A percentile compares a stretch with the other conserved stretches of the same genome.
Evolutionary conservation across 2,797 vertebrate species (phyloP).

Genomic region (Periparus ater): DNA sequence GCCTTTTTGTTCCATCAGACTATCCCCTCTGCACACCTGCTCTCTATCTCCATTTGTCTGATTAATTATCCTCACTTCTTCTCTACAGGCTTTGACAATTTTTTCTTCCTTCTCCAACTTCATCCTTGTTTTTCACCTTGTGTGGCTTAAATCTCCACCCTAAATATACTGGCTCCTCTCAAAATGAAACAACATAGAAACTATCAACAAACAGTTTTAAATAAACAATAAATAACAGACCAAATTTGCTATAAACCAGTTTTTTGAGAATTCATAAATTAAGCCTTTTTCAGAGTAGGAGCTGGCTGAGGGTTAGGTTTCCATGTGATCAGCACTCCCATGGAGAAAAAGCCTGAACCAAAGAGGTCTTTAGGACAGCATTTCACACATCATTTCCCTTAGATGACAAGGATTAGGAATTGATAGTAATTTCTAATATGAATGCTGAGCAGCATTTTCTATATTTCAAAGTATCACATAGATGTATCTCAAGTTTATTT

Average conservation of each 20-base stretch:
- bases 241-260: background rate
- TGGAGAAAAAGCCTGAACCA: background rate
- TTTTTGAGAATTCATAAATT: background rate
- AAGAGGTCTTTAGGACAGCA: background rate
- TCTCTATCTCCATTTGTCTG: slow-evolving; percentile 35
- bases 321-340: background rate
- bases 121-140: background rate
- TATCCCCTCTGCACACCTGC: slow-evolving; percentile 29
- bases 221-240: background rate
- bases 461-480: background rate
- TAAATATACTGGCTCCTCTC: background rate
- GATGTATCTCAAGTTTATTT: background rate
- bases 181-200: background rate
- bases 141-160: background rate
- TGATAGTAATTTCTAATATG: background rate
- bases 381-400: background rate
- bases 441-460: background rate
- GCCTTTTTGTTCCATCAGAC: slow-evolving; percentile 3
- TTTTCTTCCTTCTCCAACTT: slow-evolving; percentile 21
- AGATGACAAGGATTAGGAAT: background rate
- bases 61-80: slow-evolving; percentile 49
- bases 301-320: background rate
- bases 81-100: slow-evolving; percentile 26
- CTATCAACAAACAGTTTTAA: background rate
- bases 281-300: background rate